Percentiles rank a stretch among this genome's conserved stretches.
phyloP scores from a whole-genome alignment of 1,140 invertebrate genomes.

The Camponotus floridanus region DNA sequence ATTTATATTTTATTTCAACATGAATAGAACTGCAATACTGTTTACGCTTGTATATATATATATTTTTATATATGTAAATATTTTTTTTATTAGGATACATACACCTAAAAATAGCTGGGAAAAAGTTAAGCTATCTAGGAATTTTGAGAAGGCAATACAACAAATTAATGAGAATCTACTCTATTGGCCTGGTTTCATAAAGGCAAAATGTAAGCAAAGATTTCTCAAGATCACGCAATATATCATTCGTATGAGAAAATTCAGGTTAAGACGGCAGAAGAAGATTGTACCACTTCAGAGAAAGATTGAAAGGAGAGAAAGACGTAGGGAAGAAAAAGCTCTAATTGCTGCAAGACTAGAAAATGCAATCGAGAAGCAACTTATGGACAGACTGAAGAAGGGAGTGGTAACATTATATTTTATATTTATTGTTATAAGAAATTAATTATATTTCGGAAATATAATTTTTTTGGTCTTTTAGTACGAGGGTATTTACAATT shows the following conservation, averaged over 20 bases:
- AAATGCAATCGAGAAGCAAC: conserved; percentile 98
- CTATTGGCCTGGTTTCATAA: conserved; percentile 96
- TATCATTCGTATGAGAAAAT: conserved; percentile 97
- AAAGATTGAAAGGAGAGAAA: conserved; percentile 97
- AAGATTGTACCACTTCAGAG: conserved; percentile 96
- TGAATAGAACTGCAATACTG: not conserved
- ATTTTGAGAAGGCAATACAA: conserved; percentile 97
- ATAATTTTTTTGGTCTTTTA: conserved; percentile 83
- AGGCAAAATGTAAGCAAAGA: conserved; percentile 97
- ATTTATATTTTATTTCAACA: not conserved
- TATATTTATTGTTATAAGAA: not conserved
- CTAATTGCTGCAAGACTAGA: conserved; percentile 98
- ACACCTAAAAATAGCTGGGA: conserved; percentile 97
- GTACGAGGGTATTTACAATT: conserved; percentile 99
- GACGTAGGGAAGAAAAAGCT: conserved; percentile 97
- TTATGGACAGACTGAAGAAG: conserved; percentile 97
- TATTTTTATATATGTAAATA: not conserved
- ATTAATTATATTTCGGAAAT: not conserved
- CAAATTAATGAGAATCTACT: conserved; percentile 99
- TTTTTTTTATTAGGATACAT: conserved; percentile 74
- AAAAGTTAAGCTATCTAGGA: conserved; percentile 96
- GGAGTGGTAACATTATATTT: conserved; percentile 91
- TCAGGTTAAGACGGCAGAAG: conserved; percentile 96
- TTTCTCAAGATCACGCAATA: conserved; percentile 99
- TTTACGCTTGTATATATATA: not conserved